Conservation (phyloP, 2,888 invertebrate genomes). For the Eupithecia subumbrata region DNA sequence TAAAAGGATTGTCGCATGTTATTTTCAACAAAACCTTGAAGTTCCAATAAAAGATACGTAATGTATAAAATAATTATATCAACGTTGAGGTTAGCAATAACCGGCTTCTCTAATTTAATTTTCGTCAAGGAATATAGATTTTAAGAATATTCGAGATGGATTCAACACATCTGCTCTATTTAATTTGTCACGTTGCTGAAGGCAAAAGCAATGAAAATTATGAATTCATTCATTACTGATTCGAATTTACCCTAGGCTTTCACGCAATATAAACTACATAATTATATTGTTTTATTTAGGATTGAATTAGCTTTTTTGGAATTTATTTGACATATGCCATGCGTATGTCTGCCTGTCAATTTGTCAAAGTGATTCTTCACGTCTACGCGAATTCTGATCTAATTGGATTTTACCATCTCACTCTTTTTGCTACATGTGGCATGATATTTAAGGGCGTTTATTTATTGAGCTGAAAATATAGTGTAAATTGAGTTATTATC, state of each 20-base stretch:
- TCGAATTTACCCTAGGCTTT: neutral
- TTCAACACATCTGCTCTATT: neutral
- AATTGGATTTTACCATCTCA: too few relatives aligned
- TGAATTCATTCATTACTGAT: too few relatives aligned
- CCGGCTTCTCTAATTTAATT: neutral
- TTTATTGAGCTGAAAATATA: too few relatives aligned
- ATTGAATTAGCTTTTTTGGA: too few relatives aligned
- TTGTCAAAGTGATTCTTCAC: too few relatives aligned
- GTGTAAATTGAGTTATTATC: too few relatives aligned
- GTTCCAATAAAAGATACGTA: neutral
- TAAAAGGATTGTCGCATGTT: neutral
- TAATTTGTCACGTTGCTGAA: neutral
- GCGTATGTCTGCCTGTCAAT: too few relatives aligned
- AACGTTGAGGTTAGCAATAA: neutral
- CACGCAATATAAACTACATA: neutral
- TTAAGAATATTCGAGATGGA: neutral
- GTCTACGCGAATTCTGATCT: too few relatives aligned
- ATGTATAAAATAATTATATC: neutral
- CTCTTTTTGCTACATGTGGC: too few relatives aligned
- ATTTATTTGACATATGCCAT: too few relatives aligned
- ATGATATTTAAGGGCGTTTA: too few relatives aligned
- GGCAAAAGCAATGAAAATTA: neutral
- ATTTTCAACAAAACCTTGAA: neutral
- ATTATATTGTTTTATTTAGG: neutral
- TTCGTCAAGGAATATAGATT: neutral